Base-by-base conservation (phyloP, 2,113 vertebrate genomes). In the Agapornis roseicollis region DNA sequence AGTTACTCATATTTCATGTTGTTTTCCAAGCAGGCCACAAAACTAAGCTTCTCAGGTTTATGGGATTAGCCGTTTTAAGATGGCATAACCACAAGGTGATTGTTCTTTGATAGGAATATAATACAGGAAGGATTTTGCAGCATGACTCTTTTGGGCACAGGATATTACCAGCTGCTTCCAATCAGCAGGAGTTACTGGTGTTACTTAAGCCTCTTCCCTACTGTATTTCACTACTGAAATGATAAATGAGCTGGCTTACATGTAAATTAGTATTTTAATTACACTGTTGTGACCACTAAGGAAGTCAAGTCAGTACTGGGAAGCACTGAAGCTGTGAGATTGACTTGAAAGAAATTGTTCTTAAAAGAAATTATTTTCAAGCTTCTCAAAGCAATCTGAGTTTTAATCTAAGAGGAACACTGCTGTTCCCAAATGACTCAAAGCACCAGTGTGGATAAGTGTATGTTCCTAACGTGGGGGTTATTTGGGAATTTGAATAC, bases 31-130 rank as follows among this genome's bases (percentile, higher is more conserved):
- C 24, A 93, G 84, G 46, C 12, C 64, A 87, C 29, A 85, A 77
- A 88, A 49, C 39, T 93, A 85, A 92, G 52, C 58, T 73, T 66
- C 47, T 84, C 66, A 35, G 69, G 11, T 74, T 93, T 80, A 68
- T 69, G 61, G 49, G 94, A 92, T 92, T 83, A 73, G 69, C 44
- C 87, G 44, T n/a, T 94, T 95, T 80, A 87, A 93, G n/a, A 52
- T 50, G 50, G 64, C 20, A 24, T 71, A 90, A 72, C 71, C 49
- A 91, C 42, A 23, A 42, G 80, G 44, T 42, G 82, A 44, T 73
- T 94, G 55, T 42, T 41, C 46, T 94, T 74, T 84, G 73, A 50
- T 5, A 39, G 25, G 85, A 89, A 92, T 69, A 78, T 39, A 81
- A 88, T 24, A 80, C 65, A 71, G 63, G 89, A 50, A 63, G 91